These are phyloP conservation scores for Crypturellus tataupa DNA, from an alignment of 2,797 vertebrate species.

Conservation along the genomic window DNA sequence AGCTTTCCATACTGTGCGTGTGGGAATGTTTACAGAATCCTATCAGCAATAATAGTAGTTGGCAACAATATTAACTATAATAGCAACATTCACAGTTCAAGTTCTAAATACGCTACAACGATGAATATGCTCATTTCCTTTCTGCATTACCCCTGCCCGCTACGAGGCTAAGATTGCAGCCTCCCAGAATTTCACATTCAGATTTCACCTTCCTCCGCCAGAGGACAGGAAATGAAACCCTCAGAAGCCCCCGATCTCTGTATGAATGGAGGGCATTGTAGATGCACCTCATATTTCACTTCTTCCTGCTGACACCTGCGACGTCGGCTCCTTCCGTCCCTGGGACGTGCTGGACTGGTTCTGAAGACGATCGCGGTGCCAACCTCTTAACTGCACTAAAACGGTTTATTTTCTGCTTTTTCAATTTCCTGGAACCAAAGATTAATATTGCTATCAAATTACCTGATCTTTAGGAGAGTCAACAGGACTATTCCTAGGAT, in stretches of 20 bases:
- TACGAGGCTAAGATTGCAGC: conserved; percentile 20
- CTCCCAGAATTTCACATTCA: conserved; percentile 55
- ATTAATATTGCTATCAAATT: conserved; percentile 65
- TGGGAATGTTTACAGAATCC: conserved; percentile 44
- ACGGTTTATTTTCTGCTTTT: conserved; percentile 40
- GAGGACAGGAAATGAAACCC: conserved; percentile 73
- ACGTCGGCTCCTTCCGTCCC: conserved; percentile 47
- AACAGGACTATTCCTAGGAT: conserved; percentile 81
- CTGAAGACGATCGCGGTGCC: conserved; percentile 15
- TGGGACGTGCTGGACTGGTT: neutral
- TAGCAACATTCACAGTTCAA: conserved; percentile 30
- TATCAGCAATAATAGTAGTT: conserved; percentile 31
- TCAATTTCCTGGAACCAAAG: conserved; percentile 13
- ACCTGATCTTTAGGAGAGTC: conserved; percentile 87
- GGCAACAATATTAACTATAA: conserved; percentile 49
- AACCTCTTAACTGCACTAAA: conserved; percentile 31
- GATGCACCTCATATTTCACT: conserved; percentile 13
- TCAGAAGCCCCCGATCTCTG: conserved; percentile 41
- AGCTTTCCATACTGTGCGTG: neutral
- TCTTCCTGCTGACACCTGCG: conserved; percentile 12
- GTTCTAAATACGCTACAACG: conserved; percentile 46
- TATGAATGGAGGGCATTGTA: conserved; percentile 67
- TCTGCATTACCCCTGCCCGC: conserved; percentile 59
- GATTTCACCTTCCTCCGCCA: conserved; percentile 66
- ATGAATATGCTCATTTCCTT: conserved; percentile 69